Conservation (phyloP, 2,113 vertebrate genomes). For the Loxodonta africana region DNA sequence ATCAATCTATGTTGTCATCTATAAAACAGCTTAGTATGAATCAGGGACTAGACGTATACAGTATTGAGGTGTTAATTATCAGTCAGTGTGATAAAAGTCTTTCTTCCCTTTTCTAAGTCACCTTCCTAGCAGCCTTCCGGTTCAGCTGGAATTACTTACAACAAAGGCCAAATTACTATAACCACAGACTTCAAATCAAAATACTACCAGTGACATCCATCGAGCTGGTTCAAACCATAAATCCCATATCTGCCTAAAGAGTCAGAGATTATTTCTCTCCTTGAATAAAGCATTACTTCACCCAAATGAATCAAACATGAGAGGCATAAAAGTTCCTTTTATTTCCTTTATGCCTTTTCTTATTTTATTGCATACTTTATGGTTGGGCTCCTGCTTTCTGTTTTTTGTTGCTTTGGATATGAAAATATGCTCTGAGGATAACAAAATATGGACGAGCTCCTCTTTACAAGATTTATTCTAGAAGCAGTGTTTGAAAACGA, state of each 20-base stretch:
- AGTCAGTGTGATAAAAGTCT: conserved; percentile 59
- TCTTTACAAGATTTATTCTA: not conserved
- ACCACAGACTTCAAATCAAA: conserved; percentile 85
- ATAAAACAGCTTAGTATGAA: conserved; percentile 42
- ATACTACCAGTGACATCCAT: conserved; percentile 80
- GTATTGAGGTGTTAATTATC: conserved; percentile 42
- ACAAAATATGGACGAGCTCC: conserved; percentile 42
- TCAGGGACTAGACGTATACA: conserved; percentile 30
- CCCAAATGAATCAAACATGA: conserved; percentile 83
- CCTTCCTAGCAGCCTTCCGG: conserved; percentile 68
- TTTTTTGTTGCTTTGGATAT: conserved; percentile 56
- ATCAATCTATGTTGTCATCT: conserved; percentile 51
- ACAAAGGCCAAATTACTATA: conserved; percentile 85
- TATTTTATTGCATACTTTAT: conserved; percentile 67
- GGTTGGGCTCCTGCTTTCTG: conserved; percentile 33
- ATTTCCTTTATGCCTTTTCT: conserved; percentile 58
- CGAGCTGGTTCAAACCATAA: conserved; percentile 75
- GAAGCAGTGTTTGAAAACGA: conserved; percentile 33
- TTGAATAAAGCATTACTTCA: conserved; percentile 76
- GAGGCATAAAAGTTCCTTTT: conserved; percentile 64
- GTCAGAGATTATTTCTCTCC: conserved; percentile 78
- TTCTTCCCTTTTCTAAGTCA: conserved; percentile 76
- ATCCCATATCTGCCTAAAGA: conserved; percentile 67
- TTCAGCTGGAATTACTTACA: conserved; percentile 85
- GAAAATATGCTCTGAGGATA: conserved; percentile 56